Evolutionary conservation across 1,140 invertebrate species (phyloP).

Genomic region (Diorhabda carinulata): DNA sequence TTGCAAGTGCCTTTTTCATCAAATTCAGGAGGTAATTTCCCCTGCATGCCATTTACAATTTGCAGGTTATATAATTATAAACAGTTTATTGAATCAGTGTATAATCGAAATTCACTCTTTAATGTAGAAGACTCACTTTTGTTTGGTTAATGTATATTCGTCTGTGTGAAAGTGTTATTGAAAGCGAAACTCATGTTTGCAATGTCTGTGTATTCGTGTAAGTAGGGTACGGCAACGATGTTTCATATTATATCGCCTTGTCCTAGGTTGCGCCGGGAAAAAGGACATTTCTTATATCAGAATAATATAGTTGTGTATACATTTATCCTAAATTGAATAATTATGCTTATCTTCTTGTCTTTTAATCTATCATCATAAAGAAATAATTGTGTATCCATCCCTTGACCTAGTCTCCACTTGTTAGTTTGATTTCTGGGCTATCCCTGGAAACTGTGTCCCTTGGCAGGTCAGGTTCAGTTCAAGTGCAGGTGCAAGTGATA

Average conservation of each 20-base stretch:
- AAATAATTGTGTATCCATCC: neutral
- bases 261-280: constrained; percentile 38
- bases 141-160: constrained; percentile 24
- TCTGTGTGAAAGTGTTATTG: constrained; percentile 37
- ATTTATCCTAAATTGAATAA: neutral
- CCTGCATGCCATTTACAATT: constrained; percentile 25
- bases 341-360: neutral
- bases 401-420: constrained; percentile 31
- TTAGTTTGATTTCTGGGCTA: constrained; percentile 35
- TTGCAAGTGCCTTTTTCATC: constrained; percentile 46
- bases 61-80: constrained; percentile 34
- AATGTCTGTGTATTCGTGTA: constrained; percentile 3
- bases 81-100: constrained; percentile 27
- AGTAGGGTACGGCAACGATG: constrained; percentile 29
- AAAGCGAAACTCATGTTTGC: constrained; percentile 29
- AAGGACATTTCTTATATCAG: constrained; percentile 25
- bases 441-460: constrained; percentile 34
- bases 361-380: too few relatives aligned
- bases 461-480: constrained; percentile 47
- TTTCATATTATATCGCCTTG: constrained; percentile 25
- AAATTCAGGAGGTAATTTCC: constrained; percentile 41
- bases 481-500: constrained; percentile 42
- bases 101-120: constrained; percentile 14
- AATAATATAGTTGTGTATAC: neutral
- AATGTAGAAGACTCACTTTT: constrained; percentile 35